Evolutionary conservation across 37 sponge, comb jelly and placozoan genomes (phyloP).

Genomic region (Spongilla lacustris): DNA sequence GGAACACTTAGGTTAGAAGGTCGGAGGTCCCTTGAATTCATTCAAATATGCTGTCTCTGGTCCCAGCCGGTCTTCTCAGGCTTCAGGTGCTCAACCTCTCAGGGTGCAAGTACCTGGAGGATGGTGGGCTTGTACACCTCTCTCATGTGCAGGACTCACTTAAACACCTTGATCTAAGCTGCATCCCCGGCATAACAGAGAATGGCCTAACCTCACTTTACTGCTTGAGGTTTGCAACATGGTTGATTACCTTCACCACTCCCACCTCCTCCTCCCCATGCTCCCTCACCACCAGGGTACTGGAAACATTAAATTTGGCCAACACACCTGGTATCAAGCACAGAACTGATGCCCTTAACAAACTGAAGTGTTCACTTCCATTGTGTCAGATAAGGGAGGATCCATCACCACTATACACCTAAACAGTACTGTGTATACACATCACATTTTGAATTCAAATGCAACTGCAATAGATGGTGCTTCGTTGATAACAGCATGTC

Average conservation of each 20-base stretch:
- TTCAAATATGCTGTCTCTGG: too few species aligned
- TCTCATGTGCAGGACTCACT: slow-evolving; percentile 22
- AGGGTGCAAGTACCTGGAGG: slow-evolving; percentile 44
- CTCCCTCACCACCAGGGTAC: neutral
- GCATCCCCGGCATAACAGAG: slow-evolving; percentile 38
- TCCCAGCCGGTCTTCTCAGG: slow-evolving; percentile 45
- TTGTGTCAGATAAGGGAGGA: neutral
- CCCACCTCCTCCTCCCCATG: neutral
- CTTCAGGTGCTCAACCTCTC: slow-evolving; percentile 27
- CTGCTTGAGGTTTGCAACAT: neutral
- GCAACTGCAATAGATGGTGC: slow-evolving; percentile 56
- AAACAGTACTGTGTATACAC: neutral
- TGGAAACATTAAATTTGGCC: neutral
- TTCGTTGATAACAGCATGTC: slow-evolving; percentile 65
- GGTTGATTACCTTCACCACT: neutral
- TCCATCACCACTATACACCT: neutral
- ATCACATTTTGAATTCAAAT: slow-evolving; percentile 17
- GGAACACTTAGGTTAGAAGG: slow-evolving; percentile 63
- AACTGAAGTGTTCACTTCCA: neutral
- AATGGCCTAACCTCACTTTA: slow-evolving; percentile 13
- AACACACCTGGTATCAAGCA: neutral
- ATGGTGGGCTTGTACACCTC: slow-evolving; percentile 44
- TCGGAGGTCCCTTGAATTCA: neutral
- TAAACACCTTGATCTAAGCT: slow-evolving; percentile 50
- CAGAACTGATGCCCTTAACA: neutral